Evolutionary conservation across 2,888 invertebrate genomes (phyloP).

Genomic region (Amphimallon solstitiale): DNA sequence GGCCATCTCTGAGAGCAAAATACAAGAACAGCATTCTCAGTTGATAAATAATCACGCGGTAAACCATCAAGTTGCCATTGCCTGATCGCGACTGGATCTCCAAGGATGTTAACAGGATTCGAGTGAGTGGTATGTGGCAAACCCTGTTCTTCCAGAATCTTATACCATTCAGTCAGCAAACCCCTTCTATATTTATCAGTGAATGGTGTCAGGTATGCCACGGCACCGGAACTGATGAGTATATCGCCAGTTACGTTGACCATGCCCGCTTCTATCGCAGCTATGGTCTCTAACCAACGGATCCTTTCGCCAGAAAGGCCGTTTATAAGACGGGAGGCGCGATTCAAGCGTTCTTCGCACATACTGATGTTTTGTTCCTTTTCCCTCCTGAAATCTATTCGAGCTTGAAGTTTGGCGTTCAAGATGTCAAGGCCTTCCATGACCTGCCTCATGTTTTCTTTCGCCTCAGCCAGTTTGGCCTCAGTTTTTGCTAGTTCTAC

Average conservation of each 20-base stretch:
- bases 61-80: slow-evolving; percentile 88
- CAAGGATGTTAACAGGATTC: slow-evolving; percentile 74
- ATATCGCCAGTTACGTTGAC: slow-evolving; percentile 77
- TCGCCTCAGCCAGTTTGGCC: slow-evolving; percentile 74
- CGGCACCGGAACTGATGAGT: slow-evolving; percentile 75
- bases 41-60: slow-evolving; percentile 85
- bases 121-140: slow-evolving; percentile 77
- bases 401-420: slow-evolving; percentile 76
- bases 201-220: slow-evolving; percentile 85
- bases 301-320: slow-evolving; percentile 68
- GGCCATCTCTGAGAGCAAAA: slow-evolving; percentile 88
- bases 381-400: slow-evolving; percentile 75
- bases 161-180: slow-evolving; percentile 70
- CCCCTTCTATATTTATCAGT: slow-evolving; percentile 71
- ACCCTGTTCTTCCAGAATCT: slow-evolving; percentile 63
- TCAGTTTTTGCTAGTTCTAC: slow-evolving; percentile 75
- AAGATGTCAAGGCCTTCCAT: slow-evolving; percentile 81
- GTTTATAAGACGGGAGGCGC: slow-evolving; percentile 73
- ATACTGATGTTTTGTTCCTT: slow-evolving; percentile 81
- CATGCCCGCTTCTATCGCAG: slow-evolving; percentile 66
- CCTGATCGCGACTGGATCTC: slow-evolving; percentile 80
- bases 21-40: slow-evolving; percentile 89
- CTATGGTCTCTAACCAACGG: slow-evolving; percentile 77
- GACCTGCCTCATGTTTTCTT: slow-evolving; percentile 79
- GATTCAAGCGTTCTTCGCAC: slow-evolving; percentile 80